Evolutionary conservation across 2,113 vertebrate species (phyloP), one percentile per base, ranked within the genome.

Genomic region (Odocoileus virginianus): DNA sequence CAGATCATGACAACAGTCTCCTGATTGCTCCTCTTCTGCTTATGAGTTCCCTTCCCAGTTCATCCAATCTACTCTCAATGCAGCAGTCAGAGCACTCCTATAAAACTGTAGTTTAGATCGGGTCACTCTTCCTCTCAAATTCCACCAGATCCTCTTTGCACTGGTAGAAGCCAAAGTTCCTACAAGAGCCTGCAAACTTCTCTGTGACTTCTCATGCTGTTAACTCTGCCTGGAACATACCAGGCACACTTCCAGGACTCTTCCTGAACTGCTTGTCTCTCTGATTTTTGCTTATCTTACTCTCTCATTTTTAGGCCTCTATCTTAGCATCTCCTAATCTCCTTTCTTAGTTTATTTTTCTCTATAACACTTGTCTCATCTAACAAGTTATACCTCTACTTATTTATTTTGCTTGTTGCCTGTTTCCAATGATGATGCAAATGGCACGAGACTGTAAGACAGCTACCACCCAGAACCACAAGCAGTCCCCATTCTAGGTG

Each of bases 361-460:
- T 79, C 83, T 28, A 28, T 8, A 74, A 25, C 43, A 52, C 33
- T 83, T 58, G 47, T 43, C 54, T 55, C 25, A 19, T 33, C 45
- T 52, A 45, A 36, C 52, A 74, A 90, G 50, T 55, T 43, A 7
- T 21, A 84, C 50, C 54, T 85, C 52, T 30, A 9, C 50, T 27
- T 87, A n/a, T 71, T 86, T 60, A 25, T 21, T 82, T 95, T 47
- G 5, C 28, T 47, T 43, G 40, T 43, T 71, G 43, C 9, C 21
- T 81, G 5, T 36, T 76, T 28, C 11, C n/a, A 58, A 0, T 0
- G 43, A 27, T 57, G 60, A 40, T 27, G 21, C 16, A 61, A 52
- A 25, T 47, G 17, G 2, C 13, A 25, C 0, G 1, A 5, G 13
- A 60, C 64, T 36, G 0, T 4, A 14, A 45, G n/a, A 55, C 45